Percentiles rank a stretch among this genome's conserved stretches.
Conservation (phyloP, 2,888 invertebrate species). For the Pogonocherus hispidulus region DNA sequence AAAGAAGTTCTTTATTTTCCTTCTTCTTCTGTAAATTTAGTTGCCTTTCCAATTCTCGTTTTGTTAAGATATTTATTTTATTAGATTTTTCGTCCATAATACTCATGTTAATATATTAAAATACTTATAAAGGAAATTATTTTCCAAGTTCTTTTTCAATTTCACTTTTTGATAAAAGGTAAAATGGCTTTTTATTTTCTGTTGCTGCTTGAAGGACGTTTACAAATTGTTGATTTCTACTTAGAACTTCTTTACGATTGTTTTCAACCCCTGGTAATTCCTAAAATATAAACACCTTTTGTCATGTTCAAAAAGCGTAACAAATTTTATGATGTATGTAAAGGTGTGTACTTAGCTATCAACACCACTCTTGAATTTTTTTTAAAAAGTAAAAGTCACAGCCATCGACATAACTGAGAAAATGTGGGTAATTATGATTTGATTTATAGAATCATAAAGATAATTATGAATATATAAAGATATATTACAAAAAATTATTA, state of each 20-base stretch:
- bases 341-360: too few species aligned
- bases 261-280: conserved; percentile 57
- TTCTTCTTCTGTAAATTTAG: conserved; percentile 77
- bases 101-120: conserved; percentile 53
- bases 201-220: conserved; percentile 71
- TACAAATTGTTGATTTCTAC: conserved; percentile 63
- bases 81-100: conserved; percentile 63
- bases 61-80: conserved; percentile 68
- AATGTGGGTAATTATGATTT: too few species aligned
- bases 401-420: too few species aligned
- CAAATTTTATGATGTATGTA: too few species aligned
- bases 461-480: too few species aligned
- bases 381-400: too few species aligned
- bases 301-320: neutral
- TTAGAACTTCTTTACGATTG: conserved; percentile 52
- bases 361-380: too few species aligned
- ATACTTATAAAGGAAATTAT: conserved; percentile 36
- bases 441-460: too few species aligned
- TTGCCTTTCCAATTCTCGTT: conserved; percentile 76
- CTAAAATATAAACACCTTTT: conserved; percentile 63
- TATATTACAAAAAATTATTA: too few species aligned
- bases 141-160: conserved; percentile 67
- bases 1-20: conserved; percentile 74
- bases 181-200: conserved; percentile 68
- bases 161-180: conserved; percentile 69